Base-by-base conservation (phyloP, 2,113 vertebrate species). In the Eubucco bourcierii region DNA sequence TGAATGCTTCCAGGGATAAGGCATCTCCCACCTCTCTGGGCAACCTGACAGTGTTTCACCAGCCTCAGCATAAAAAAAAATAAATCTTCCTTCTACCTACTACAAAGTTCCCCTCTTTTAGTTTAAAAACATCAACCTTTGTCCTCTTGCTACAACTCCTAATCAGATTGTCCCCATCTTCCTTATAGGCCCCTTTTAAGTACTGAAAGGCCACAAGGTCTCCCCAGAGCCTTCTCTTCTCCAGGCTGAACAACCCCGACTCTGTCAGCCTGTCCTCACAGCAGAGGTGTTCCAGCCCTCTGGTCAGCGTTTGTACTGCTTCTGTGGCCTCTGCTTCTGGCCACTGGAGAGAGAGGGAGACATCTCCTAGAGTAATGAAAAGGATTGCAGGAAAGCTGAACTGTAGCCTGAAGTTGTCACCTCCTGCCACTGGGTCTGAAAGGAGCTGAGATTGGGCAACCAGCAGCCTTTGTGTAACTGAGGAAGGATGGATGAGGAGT, bases 141-240 rank as follows among this genome's bases (percentile, higher is more conserved):
- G 23, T 56, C 29, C 33, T 21, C 9, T 50, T 1, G 1, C 34
- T 14, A 44, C 25, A 73, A 19, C 31, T 52, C 12, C 70, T 67
- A 60, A 60, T 31, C 74, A 14, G 12, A 52, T 52, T 53, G 31
- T 67, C 7, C 9, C 4, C 24, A 13, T 11, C 34, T 74, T 34
- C 66, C 34, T 34, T 34, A 27, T 24, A 67, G 44, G 34, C 9
- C 7, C 12, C 44, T 44, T 74, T 53, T 15, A 44, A 44, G 13
- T 31, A 29, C 4, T 33, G 19, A 15, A 81, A 75, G 21, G 34
- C 11, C 0, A 0, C 11, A 28, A 4, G 50, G 29, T 67, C 3
- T 67, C 7, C 14, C 14, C 7, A 4, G 14, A 67, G 17, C 6
- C 27, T 81, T 47, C 19, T 79, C 15, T 64, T 72, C 63, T 68